These are phyloP conservation scores for Antheraea yamamai DNA, from an alignment of 2,888 invertebrate genomes.

Conservation along the genomic window DNA sequence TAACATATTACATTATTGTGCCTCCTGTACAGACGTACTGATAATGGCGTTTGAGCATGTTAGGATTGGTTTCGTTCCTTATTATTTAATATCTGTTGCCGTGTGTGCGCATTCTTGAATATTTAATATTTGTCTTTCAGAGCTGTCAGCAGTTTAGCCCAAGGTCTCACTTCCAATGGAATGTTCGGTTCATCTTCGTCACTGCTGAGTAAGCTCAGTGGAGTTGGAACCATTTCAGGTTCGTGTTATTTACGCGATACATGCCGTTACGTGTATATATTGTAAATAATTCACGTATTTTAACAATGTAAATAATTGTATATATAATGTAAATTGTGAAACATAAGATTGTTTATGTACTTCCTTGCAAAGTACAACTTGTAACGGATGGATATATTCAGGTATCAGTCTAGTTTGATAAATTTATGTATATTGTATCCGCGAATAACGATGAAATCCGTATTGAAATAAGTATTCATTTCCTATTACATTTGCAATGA, in stretches of 20 bases:
- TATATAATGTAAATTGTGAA: constrained; percentile 21
- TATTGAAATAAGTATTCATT: neutral
- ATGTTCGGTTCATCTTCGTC: constrained; percentile 91
- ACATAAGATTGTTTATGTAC: constrained; percentile 26
- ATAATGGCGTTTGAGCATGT: constrained; percentile 50
- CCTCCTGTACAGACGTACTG: constrained; percentile 56
- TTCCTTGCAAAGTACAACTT: constrained; percentile 8
- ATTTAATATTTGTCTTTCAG: constrained; percentile 66
- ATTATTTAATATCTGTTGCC: constrained; percentile 3
- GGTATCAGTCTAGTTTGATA: constrained; percentile 8
- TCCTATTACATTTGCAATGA: neutral
- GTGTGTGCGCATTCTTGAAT: constrained; percentile 46
- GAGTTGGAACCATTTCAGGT: constrained; percentile 79
- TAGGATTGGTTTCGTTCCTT: constrained; percentile 8
- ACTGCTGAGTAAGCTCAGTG: constrained; percentile 78
- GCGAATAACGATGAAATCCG: constrained; percentile 1
- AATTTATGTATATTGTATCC: neutral
- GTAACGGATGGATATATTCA: neutral
- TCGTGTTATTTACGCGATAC: constrained; percentile 41
- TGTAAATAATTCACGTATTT: constrained; percentile 15
- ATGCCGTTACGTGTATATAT: constrained; percentile 19
- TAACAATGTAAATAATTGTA: constrained; percentile 33
- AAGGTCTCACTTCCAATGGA: constrained; percentile 85
- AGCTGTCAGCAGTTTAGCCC: constrained; percentile 79
- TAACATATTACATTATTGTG: constrained; percentile 40